Base-by-base conservation (phyloP, 1,140 invertebrate species). In the Halictus rubicundus region DNA sequence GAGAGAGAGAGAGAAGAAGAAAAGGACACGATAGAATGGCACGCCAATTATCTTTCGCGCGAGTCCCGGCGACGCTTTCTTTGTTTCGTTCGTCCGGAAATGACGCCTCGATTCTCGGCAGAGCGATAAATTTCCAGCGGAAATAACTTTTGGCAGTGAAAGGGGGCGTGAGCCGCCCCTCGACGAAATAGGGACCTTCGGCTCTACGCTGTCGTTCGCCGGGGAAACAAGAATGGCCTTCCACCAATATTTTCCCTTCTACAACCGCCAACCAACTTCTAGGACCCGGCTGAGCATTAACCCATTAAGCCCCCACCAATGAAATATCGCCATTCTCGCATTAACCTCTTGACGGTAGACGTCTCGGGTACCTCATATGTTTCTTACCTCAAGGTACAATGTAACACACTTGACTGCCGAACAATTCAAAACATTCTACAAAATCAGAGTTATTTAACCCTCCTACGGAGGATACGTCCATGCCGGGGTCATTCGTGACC, bases 51-150 rank as follows among this genome's bases (percentile, higher is more conserved):
- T 86, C 81, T 80, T 85, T 72, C 64, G 59, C 68, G 63, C 80
- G 83, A 66, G 32, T 61, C 61, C 59, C 19, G 16, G 23, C 59
- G 46, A 66, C 72, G 80, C 68, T 80, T 83, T 87, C 85, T 87
- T 86, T 86, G 84, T 87, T 86, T 83, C 76, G 69, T 59, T 66
- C 84, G 74, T 16, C 68, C 84, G 85, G 85, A 87, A 86, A 87
- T 87, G 84, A 87, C 85, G 85, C 78, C 84, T 83, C 84, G 85
- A 83, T 87, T 87, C 84, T 86, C 84, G 74, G 37, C 84, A 86
- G 75, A 64, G 81, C 84, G 85, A 87, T 87, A 86, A 87, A 87
- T 87, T 87, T 83, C 71, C 81, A 81, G 63, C 85, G 85, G 85
- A 87, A 87, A 87, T 87, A 87, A 87, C 85, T 86, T 86, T 87